These are phyloP conservation scores for Oreochromis mossambicus DNA, from an alignment of 2,797 vertebrate genomes.

Conservation along the genomic window DNA sequence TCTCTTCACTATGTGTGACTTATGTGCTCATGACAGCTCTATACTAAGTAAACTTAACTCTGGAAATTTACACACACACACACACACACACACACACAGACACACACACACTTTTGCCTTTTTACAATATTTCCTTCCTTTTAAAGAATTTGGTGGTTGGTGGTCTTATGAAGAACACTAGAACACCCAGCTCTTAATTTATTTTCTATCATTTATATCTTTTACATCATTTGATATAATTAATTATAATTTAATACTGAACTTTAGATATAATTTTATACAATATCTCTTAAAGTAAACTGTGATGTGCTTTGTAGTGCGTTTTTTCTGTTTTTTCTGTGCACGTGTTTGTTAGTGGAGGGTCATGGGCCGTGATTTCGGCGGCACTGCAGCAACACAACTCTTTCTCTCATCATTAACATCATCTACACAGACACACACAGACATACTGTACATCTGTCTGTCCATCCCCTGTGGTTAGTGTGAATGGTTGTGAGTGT, in stretches of 20 bases:
- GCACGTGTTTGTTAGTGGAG: background rate
- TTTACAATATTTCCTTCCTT: background rate
- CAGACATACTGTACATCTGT: conserved; percentile 20
- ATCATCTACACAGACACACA: conserved; percentile 23
- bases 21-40: background rate
- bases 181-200: background rate
- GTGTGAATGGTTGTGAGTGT: conserved; percentile 54
- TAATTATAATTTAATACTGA: background rate
- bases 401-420: conserved; percentile 50
- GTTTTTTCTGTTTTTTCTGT: background rate
- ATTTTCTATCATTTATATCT: background rate
- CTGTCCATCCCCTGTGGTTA: conserved; percentile 51
- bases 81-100: too few species aligned
- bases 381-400: conserved; percentile 15
- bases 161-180: background rate
- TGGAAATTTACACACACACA: background rate
- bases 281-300: background rate
- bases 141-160: background rate
- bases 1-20: background rate
- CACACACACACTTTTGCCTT: background rate
- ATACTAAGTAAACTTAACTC: background rate
- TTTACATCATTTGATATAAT: background rate
- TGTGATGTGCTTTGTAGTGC: accelerated
- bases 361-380: conserved; percentile 18
- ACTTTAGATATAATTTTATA: background rate